Evolutionary conservation across 30 jellyfish, hydroid and myxozoan species (phyloP).

Genomic region (Chrysaora quinquecirrha): DNA sequence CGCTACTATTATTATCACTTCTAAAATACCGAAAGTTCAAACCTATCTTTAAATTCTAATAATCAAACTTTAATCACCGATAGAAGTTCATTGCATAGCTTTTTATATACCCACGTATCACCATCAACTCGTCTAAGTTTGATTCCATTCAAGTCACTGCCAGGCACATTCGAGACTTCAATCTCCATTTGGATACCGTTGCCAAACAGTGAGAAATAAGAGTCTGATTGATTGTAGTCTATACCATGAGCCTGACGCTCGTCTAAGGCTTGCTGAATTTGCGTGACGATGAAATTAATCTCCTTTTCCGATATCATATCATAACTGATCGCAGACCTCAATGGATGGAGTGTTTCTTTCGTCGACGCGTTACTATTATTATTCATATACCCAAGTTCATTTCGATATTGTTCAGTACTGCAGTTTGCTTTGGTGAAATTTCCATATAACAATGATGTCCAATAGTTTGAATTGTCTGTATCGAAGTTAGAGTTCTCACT

Average conservation of each 20-base stretch:
- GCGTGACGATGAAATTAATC: slow-evolving; percentile 71
- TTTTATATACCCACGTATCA: slow-evolving; percentile 88
- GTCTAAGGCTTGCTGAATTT: slow-evolving; percentile 76
- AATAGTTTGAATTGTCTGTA: slow-evolving; percentile 47
- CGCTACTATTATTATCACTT: neutral
- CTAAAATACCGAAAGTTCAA: slow-evolving; percentile 3
- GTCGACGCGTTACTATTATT: slow-evolving; percentile 23
- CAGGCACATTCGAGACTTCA: slow-evolving; percentile 76
- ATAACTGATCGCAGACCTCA: slow-evolving; percentile 73
- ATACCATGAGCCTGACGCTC: slow-evolving; percentile 64
- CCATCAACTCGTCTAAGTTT: slow-evolving; percentile 90
- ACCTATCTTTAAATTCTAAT: slow-evolving; percentile 26
- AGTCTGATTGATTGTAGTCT: slow-evolving; percentile 81
- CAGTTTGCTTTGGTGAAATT: slow-evolving; percentile 32
- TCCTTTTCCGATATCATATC: slow-evolving; percentile 74
- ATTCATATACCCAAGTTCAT: neutral
- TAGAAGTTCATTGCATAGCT: slow-evolving; percentile 79
- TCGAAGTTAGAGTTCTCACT: slow-evolving; percentile 34
- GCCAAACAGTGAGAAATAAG: slow-evolving; percentile 84
- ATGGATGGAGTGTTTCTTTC: slow-evolving; percentile 61
- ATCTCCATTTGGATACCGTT: slow-evolving; percentile 94
- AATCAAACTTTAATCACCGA: slow-evolving; percentile 61
- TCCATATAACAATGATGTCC: slow-evolving; percentile 47
- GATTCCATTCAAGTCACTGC: slow-evolving; percentile 74
- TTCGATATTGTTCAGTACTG: slow-evolving; percentile 12